Evolutionary conservation across 2,888 invertebrate genomes (phyloP).

Genomic region (Phortica magna): DNA sequence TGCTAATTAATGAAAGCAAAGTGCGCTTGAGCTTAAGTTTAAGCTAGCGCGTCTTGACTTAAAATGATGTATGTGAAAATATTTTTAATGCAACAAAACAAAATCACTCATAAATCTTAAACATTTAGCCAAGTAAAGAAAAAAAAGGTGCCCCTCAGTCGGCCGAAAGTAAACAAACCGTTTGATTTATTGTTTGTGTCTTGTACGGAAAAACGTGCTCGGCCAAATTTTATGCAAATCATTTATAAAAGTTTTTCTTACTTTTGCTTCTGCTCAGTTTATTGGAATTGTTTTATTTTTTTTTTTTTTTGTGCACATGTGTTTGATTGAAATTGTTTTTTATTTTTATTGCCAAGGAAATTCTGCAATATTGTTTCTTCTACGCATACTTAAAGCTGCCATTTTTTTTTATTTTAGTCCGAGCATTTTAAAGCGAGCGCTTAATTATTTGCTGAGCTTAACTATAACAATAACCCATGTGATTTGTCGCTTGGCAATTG

Average conservation of each 20-base stretch:
- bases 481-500: too few species aligned
- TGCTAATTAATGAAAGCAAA: background rate
- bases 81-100: background rate
- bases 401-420: too few species aligned
- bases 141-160: background rate
- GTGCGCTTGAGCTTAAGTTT: background rate
- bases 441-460: too few species aligned
- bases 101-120: conserved; percentile 5
- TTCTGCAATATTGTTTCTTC: too few species aligned
- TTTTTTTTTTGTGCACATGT: background rate
- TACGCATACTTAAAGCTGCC: too few species aligned
- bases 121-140: background rate
- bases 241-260: background rate
- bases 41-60: background rate
- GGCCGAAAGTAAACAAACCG: conserved; percentile 21
- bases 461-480: too few species aligned
- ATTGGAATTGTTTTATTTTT: background rate
- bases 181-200: conserved; percentile 20
- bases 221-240: conserved; percentile 5
- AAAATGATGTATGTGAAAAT: too few species aligned
- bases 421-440: too few species aligned
- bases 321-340: conserved; percentile 1
- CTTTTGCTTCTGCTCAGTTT: background rate
- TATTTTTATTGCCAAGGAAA: background rate
- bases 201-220: background rate